Conservation (phyloP, 1,140 invertebrate genomes). For the Drosophila tropicalis region DNA sequence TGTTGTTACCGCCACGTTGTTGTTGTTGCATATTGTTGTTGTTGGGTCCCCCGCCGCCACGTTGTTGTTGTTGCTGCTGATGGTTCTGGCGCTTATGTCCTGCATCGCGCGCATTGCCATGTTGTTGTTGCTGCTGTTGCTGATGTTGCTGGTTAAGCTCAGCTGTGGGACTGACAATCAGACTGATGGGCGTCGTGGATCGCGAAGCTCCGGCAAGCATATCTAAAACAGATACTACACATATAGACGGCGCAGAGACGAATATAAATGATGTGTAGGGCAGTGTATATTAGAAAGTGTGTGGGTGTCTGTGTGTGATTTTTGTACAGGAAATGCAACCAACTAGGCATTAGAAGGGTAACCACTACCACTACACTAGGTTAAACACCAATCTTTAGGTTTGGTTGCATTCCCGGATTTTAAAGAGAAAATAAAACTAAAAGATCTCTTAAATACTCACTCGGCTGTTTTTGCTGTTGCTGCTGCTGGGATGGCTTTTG, state of each 20-base stretch:
- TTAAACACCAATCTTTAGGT: neutral
- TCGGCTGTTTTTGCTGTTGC: constrained; percentile 89
- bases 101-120: constrained; percentile 76
- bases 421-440: no score
- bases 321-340: neutral
- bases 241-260: constrained; percentile 55
- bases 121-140: constrained; percentile 73
- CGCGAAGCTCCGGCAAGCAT: constrained; percentile 89
- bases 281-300: constrained; percentile 22
- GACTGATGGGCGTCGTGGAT: constrained; percentile 89
- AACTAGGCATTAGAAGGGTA: neutral
- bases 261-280: constrained; percentile 53
- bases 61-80: constrained; percentile 70
- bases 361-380: neutral
- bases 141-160: constrained; percentile 92
- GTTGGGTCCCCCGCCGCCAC: constrained; percentile 53
- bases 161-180: constrained; percentile 90
- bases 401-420: neutral
- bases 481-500: constrained; percentile 86
- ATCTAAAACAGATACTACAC: constrained; percentile 87
- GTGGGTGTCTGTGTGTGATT: neutral
- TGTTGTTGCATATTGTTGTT: constrained; percentile 60
- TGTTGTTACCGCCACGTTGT: constrained; percentile 44
- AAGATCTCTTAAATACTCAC: constrained; percentile 86
- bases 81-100: constrained; percentile 81